phyloP scores from a whole-genome alignment of 1,140 invertebrate species.

The Bursaphelenchus mucronatus region DNA sequence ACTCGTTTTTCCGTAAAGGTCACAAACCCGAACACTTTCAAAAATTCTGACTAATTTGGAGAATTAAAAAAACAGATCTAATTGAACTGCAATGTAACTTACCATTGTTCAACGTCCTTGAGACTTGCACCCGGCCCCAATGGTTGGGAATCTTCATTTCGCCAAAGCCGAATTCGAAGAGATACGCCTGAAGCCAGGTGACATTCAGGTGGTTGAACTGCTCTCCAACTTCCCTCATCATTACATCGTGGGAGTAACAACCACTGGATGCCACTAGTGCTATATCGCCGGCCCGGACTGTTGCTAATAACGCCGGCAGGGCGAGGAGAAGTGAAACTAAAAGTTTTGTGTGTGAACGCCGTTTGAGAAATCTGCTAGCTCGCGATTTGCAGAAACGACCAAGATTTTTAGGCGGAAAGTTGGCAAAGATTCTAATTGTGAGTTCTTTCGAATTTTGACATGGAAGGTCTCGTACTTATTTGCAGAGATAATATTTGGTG shows the following conservation, averaged over 20 bases:
- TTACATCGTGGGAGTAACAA: conserved; percentile 51
- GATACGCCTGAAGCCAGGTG: conserved; percentile 50
- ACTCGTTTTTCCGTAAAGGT: conserved; percentile 1
- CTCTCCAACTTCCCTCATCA: conserved; percentile 50
- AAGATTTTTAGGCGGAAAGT: no score
- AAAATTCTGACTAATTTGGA: conserved; percentile 1
- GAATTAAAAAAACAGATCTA: conserved; percentile 7
- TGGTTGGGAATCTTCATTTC: conserved; percentile 32
- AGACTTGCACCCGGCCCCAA: conserved; percentile 33
- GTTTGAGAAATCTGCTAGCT: no score
- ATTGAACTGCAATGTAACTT: neutral
- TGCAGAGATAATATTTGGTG: no score
- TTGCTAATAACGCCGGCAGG: no score
- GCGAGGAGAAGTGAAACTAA: no score
- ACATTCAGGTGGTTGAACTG: conserved; percentile 37
- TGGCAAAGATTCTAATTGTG: no score
- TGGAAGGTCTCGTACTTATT: no score
- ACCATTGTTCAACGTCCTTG: conserved; percentile 23
- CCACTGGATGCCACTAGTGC: conserved; percentile 48
- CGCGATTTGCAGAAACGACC: no score
- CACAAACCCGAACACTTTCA: conserved; percentile 5
- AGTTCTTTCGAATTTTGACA: no score
- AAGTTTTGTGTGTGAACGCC: no score
- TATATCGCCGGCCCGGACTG: conserved; percentile 17
- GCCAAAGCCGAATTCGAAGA: conserved; percentile 42